Evolutionary conservation across 1,140 invertebrate species (phyloP), one percentile per base, ranked within the genome.

Genomic region (Lineus longissimus): DNA sequence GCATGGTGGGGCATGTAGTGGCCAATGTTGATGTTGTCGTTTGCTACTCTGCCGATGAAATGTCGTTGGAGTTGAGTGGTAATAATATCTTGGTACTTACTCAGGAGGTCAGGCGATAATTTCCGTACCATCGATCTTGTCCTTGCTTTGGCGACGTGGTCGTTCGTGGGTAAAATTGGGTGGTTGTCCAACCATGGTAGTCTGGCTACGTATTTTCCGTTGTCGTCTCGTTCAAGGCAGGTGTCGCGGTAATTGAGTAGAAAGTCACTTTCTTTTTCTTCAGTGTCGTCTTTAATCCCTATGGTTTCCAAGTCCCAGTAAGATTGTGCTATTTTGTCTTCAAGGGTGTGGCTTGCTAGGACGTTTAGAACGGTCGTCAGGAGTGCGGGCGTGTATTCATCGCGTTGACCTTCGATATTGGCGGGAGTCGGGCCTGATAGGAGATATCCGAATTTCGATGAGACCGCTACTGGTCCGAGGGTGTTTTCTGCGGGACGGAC

Each of bases 251-350:
- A 36, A 4, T 36, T 4, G 15, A 7, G 6, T 15, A 36, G 4
- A 15, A 36, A 36, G 15, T 36, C 33, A 15, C 6, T 4, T 36
- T 36, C 33, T 15, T 36, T 36, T 36, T 36, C 33, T 4, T 36
- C 15, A 4, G 33, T 36, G 4, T 51, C 47, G 4, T 51, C 47
- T 4, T n/a, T 51, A n/a, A 51, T 51, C n/a, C 47, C 47, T 6
- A 51, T 51, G n/a, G 47, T 51, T 51, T 51, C 47, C n/a, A 51
- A n/a, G 6, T 51, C 47, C 47, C 47, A 51, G n/a, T 7, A 51
- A n/a, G 19, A 27, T 51, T 51, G 6, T 4, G 25, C 19, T 4
- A 23, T 51, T n/a, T 23, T 51, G 6, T 51, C 47, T 27, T 51
- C 47, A n/a, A 15, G 4, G 4, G 4, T 15, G 6, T 36, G 33